Base-by-base conservation (phyloP, 2,888 invertebrate species). In the Tachina fera region DNA sequence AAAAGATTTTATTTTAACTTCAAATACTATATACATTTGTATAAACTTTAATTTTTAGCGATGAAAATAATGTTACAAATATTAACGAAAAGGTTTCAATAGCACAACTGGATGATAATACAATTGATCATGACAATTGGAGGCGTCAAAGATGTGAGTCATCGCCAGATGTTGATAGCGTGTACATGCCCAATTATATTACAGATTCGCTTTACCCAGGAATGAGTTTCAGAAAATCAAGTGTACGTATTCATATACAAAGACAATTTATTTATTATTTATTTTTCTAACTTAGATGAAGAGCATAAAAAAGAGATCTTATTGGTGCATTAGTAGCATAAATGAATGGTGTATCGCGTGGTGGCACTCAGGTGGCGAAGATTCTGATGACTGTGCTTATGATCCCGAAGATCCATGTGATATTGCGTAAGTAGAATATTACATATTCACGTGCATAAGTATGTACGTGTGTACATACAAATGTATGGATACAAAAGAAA, bases 351-450 rank as follows among this genome's bases (percentile, higher is more conserved):
- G 97, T 92, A 95, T 97, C 79, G 97, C 97, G 90, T 97, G 97
- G 97, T 97, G 97, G 97, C 97, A 97, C 92, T 97, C 97, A 14
- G 97, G 97, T 0, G 94, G 97, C 51, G 97, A 97, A 86, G 97
- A 97, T 90, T 94, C 96, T 87, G 96, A 96, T 89, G 96, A 96
- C 87, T 96, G 95, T 88, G 96, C 90, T 71, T 93, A 92, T 76
- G 96, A 96, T 47, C 95, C 95, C 87, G 97, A 97, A 91, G 96
- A 96, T 90, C 95, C 95, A 87, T 96, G 97, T 90, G 95, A 96
- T 93, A 95, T 95, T 88, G 96, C 96, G 87, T 96, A 95, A 92
- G 96, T 82, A n/a, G n/a, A 53, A 19, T 41, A 22, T 70, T 68
- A 60, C n/a, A n/a, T 31, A 31, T 31, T 31, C 31, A 31, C 31